Base-by-base conservation (phyloP, 1,140 invertebrate species). In the Drosophila busckii region DNA sequence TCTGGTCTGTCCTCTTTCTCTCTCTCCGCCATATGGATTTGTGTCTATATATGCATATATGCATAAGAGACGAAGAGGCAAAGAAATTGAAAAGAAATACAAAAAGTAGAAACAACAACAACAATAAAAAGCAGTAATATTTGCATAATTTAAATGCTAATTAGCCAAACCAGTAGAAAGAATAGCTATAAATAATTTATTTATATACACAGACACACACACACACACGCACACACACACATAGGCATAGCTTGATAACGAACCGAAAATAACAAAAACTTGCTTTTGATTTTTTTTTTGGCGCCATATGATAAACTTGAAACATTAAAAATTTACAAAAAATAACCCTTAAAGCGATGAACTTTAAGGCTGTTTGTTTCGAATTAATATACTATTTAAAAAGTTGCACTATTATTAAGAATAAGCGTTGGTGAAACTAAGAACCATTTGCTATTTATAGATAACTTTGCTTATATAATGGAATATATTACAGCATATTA, bases 91-190 rank as follows among this genome's bases (percentile, higher is more conserved):
- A 8, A 31, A 40, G 19, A 52, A 44, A 10, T 35, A 13, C 2
- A 19, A 12, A 20, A 23, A 20, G 35, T 1, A 32, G 9, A 20
- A 55, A 31, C 45, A 26, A 19, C 34, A 50, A 28, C 10, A 42
- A 19, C 15, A 15, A 10, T 12, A 25, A 35, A 23, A 41, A 45
- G 29, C 44, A 78, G 45, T 78, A 42, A 67, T 71, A 64, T 78
- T 80, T 71, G 73, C 67, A 80, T 80, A 78, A 78, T 80, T 78
- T 54, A 52, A 71, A 78, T 67, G 71, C 62, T 78, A 78, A 80
- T 80, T 73, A 67, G 53, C 58, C 52, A 49, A 49, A 35, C 40
- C 13, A 48, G 20, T 40, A 8, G 34, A 44, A 28, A 46, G 29
- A 34, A 26, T 41, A 20, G 58, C 45, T 64, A 75, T 69, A 75